Conservation (phyloP, 1,140 invertebrate species). For the Apolygus lucorum region DNA sequence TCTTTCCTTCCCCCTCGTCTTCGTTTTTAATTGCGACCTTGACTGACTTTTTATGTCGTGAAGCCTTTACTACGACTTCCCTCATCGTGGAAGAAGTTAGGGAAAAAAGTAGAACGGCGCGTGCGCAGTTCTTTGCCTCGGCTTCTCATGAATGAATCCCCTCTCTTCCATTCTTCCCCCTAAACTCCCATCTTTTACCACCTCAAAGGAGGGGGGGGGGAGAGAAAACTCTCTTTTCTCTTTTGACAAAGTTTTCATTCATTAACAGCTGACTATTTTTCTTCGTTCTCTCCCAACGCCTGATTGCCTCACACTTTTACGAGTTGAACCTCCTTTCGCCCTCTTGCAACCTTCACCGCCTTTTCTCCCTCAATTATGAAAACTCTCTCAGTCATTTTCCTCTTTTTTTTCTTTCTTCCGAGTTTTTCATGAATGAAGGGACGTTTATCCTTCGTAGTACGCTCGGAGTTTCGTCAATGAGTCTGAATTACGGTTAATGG, state of each 20-base stretch:
- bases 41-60: constrained; percentile 22
- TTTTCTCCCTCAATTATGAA: constrained; percentile 20
- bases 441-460: not conserved
- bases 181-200: not conserved
- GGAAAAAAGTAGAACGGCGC: no score
- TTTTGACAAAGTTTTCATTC: constrained; percentile 23
- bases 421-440: not conserved
- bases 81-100: not conserved
- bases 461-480: not conserved
- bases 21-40: constrained; percentile 23
- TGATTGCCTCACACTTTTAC: constrained; percentile 20
- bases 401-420: not conserved
- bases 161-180: constrained; percentile 6
- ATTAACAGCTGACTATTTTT: constrained; percentile 23
- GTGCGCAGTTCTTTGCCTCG: no score
- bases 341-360: not conserved
- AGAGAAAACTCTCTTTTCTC: constrained; percentile 18
- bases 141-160: not conserved
- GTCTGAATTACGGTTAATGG: no score
- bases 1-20: no score
- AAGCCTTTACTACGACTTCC: not conserved
- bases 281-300: not conserved
- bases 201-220: no score
- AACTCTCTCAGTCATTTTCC: not conserved
- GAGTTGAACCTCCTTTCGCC: constrained; percentile 7